Conservation (phyloP, 2,888 invertebrate species). For the Oxyteleia sp. region DNA sequence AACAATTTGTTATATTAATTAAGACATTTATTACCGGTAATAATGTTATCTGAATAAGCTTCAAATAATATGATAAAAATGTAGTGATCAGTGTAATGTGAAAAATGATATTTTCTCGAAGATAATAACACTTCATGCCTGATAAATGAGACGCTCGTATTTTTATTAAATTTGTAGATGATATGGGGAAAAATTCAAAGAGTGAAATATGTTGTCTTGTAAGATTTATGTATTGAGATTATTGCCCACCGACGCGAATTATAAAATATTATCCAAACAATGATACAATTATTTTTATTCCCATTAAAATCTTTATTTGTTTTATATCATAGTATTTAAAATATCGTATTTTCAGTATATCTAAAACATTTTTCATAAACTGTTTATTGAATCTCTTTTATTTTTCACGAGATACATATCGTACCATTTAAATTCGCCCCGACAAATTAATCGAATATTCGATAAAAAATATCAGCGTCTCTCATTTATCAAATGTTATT, state of each 20-base stretch:
- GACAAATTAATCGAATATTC: no score
- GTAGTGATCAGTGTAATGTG: conserved; percentile 10
- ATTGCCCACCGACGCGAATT: background rate
- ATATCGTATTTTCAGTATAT: no score
- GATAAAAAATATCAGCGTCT: no score
- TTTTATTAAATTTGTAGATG: conserved; percentile 39
- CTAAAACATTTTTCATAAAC: no score
- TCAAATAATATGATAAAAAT: conserved; percentile 13
- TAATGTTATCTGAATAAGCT: background rate
- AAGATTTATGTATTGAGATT: conserved; percentile 17
- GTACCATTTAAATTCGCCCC: no score
- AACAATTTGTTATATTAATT: conserved; percentile 6
- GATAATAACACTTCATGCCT: conserved; percentile 39
- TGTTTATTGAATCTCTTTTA: no score
- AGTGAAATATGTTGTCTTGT: conserved; percentile 13
- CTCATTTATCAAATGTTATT: no score
- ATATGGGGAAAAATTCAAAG: conserved; percentile 19
- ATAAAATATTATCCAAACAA: background rate
- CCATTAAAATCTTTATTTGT: no score
- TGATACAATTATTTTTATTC: conserved; percentile 2
- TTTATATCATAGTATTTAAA: no score
- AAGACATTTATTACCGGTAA: conserved; percentile 8
- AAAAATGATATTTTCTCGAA: conserved; percentile 35
- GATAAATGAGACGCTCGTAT: conserved; percentile 38
- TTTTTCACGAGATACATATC: no score